These are phyloP conservation scores for Hycleus phaleratus DNA, from an alignment of 1,140 invertebrate genomes.

Conservation along the genomic window DNA sequence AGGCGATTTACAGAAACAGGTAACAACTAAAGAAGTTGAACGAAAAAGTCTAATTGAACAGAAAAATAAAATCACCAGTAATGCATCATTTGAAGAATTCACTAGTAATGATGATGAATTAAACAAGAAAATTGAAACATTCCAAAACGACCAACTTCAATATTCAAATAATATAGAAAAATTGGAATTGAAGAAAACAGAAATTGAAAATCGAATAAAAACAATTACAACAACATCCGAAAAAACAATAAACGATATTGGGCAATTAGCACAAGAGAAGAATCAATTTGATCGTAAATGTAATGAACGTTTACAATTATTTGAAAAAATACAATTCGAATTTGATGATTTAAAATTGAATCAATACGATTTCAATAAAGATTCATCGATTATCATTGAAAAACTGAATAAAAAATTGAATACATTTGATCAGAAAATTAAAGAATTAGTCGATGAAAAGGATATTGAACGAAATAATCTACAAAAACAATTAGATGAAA, in stretches of 20 bases:
- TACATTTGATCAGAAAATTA: too few relatives aligned
- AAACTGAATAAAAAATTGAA: too few relatives aligned
- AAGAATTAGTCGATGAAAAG: conserved; percentile 18
- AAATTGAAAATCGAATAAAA: conserved; percentile 20
- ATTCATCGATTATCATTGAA: too few relatives aligned
- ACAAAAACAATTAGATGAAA: conserved; percentile 43
- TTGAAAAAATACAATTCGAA: conserved; percentile 17
- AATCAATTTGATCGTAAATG: conserved; percentile 34
- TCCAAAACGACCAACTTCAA: conserved; percentile 27
- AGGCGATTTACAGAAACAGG: conserved; percentile 46
- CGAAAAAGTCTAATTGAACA: conserved; percentile 29
- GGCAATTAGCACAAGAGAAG: conserved; percentile 37
- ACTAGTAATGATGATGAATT: conserved; percentile 55
- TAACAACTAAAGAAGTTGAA: conserved; percentile 50
- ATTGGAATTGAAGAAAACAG: conserved; percentile 21
- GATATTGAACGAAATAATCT: conserved; percentile 40
- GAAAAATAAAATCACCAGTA: conserved; percentile 28
- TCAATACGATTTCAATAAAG: background rate
- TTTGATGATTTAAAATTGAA: conserved; percentile 17
- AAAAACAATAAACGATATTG: conserved; percentile 33
- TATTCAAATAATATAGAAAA: conserved; percentile 19
- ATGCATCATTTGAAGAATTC: conserved; percentile 45
- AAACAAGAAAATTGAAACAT: conserved; percentile 26
- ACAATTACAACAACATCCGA: conserved; percentile 25
- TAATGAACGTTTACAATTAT: conserved; percentile 27